phyloP scores from a whole-genome alignment of 2,888 invertebrate genomes.

The Rugalucina vietnamica region DNA sequence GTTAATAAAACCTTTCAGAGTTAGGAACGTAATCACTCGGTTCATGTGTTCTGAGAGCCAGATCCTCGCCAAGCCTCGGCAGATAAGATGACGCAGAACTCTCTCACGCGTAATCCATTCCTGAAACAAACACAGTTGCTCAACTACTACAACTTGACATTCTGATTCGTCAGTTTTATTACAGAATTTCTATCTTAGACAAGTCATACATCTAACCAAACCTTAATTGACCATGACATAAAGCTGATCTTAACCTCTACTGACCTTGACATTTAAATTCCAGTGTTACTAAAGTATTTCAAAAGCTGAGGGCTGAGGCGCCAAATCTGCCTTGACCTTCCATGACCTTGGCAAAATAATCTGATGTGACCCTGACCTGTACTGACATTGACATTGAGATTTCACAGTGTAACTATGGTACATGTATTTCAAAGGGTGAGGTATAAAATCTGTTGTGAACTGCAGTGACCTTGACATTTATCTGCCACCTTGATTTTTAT shows the following conservation, averaged over 20 bases:
- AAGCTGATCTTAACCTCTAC: too few species aligned
- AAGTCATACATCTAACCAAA: conserved; percentile 81
- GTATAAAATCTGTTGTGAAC: conserved; percentile 78
- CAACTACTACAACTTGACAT: too few species aligned
- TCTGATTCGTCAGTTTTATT: conserved; percentile 83
- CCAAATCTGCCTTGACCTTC: too few species aligned
- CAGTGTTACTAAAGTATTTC: too few species aligned
- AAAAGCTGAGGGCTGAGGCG: too few species aligned
- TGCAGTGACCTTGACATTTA: too few species aligned
- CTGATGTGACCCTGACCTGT: too few species aligned
- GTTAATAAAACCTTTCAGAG: conserved; percentile 82
- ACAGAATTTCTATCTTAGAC: conserved; percentile 84
- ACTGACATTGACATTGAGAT: too few species aligned
- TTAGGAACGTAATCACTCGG: conserved; percentile 80
- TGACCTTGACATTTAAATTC: too few species aligned
- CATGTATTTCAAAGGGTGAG: conserved; percentile 84
- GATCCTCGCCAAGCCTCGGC: conserved; percentile 83
- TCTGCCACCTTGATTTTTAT: too few species aligned
- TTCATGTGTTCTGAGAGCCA: conserved; percentile 77
- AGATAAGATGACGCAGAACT: conserved; percentile 80
- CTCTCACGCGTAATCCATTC: conserved; percentile 82
- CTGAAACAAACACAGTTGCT: conserved; percentile 69
- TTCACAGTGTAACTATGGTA: conserved; percentile 84
- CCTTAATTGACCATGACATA: too few species aligned
- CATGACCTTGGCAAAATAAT: too few species aligned